Evolutionary conservation across 2,888 invertebrate species (phyloP), one percentile per base, ranked within the genome.

Genomic region (Pammene aurita): DNA sequence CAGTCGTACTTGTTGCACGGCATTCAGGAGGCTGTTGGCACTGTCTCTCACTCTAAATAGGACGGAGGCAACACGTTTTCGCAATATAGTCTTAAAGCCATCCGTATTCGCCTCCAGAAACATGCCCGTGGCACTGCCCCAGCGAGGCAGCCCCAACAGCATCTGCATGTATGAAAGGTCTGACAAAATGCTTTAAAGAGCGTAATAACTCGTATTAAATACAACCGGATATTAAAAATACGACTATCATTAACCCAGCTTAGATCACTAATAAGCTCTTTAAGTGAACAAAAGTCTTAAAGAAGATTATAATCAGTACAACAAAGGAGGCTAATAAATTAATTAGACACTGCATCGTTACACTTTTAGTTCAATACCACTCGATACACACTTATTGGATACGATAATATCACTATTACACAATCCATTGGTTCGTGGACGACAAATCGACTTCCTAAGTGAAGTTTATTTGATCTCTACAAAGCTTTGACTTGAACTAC

Each of bases 351-450:
- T 41, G 62, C 18, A 38, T 16, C 50, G 13, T 50, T 62, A 62
- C 50, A 61, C 58, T 63, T 62, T 54, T 42, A 34, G 38, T 48
- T 52, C 26, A 4, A 26, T 26, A n/a, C 26, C 26, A 26, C 26
- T 38, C 56, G 63, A 56, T 63, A 48, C 41, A 42, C 42, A 46
- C 18, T 65, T 56, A 46, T 48, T 77, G 74, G 77, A 74, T 66
- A 74, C 64, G 77, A 72, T 71, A 70, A 71, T 60, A 71, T 71
- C 66, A 65, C 61, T 55, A 67, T 77, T 77, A 72, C 74, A 80
- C 75, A 79, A 80, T 76, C 74, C 61, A 72, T 64, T 64, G 66
- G 75, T 80, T 82, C 77, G 76, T 74, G 79, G 74, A 77, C 75
- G 77, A 78, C 78, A 62, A 62, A 62, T 62, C 50, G 13, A 52